Evolutionary conservation across 2,797 vertebrate species (phyloP).

Genomic region (Danio tinwini): DNA sequence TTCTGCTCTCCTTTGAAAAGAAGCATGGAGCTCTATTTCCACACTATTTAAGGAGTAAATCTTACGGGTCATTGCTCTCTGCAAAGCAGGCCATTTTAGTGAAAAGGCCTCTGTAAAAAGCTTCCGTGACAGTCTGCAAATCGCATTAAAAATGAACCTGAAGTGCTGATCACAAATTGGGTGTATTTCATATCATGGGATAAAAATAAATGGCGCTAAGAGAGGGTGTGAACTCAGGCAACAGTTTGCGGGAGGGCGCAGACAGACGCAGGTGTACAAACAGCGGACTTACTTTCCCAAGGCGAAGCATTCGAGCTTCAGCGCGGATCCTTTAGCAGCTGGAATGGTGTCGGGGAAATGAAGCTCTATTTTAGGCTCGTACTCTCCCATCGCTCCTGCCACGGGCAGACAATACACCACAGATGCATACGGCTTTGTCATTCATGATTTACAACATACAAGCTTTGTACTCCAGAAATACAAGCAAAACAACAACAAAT

Average conservation of each 20-base stretch:
- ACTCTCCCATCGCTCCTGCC: constrained; percentile 94
- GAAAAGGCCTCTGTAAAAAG: constrained; percentile 31
- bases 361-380: constrained; percentile 98
- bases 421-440: constrained; percentile 59
- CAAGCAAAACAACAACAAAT: constrained; percentile 58
- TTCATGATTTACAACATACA: constrained; percentile 66
- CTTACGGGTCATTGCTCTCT: constrained; percentile 48
- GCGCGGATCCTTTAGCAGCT: constrained; percentile 89
- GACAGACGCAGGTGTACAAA: constrained; percentile 45
- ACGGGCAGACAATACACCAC: constrained; percentile 64
- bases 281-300: constrained; percentile 92
- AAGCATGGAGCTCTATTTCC: constrained; percentile 51
- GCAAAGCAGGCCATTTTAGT: constrained; percentile 49
- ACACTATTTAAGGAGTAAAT: constrained; percentile 53
- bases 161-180: constrained; percentile 48
- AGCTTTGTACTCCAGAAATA: constrained; percentile 60
- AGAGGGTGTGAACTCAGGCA: constrained; percentile 29
- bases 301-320: constrained; percentile 94
- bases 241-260: constrained; percentile 41
- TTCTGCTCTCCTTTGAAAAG: constrained; percentile 37
- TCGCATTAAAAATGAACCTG: constrained; percentile 49
- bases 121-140: constrained; percentile 50
- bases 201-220: constrained; percentile 36
- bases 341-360: constrained; percentile 92
- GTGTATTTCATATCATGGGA: constrained; percentile 34